Percentiles rank a stretch among this genome's conserved stretches.
Conservation (phyloP, 2,888 invertebrate genomes). For the Eupithecia centaureata region DNA sequence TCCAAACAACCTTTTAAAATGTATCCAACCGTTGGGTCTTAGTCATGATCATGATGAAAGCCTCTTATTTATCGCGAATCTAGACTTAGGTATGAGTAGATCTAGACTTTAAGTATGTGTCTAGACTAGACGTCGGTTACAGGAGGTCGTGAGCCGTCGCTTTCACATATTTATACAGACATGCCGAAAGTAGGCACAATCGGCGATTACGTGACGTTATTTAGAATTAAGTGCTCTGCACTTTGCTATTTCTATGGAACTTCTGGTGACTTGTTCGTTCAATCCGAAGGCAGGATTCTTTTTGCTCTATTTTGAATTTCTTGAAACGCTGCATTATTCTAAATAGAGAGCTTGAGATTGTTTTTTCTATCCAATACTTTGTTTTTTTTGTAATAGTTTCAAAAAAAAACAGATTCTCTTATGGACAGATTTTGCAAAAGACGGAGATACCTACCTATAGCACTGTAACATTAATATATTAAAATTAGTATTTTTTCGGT, state of each 20-base stretch:
- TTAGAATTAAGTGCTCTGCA: conserved; percentile 57
- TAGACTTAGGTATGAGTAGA: conserved; percentile 48
- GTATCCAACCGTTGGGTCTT: neutral
- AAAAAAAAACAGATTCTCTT: no score
- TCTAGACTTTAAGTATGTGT: conserved; percentile 74
- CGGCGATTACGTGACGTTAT: conserved; percentile 67
- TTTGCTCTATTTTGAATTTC: neutral
- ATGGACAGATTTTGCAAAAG: no score
- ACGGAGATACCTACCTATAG: no score
- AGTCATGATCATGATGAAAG: conserved; percentile 61
- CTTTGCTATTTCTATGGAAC: conserved; percentile 13
- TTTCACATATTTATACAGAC: conserved; percentile 73
- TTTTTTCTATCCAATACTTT: no score
- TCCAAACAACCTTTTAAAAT: no score
- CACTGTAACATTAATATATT: no score
- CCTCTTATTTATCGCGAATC: conserved; percentile 72
- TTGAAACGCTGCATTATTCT: neutral
- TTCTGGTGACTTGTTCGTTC: neutral
- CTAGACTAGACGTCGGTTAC: conserved; percentile 81
- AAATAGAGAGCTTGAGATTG: no score
- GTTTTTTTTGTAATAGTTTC: no score
- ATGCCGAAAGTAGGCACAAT: conserved; percentile 60
- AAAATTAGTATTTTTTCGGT: no score
- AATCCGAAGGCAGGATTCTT: neutral
- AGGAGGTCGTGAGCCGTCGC: conserved; percentile 74